Percentiles rank a stretch among this genome's conserved stretches.
These are phyloP conservation scores for Dasyurus viverrinus DNA, from an alignment of 2,113 vertebrate genomes.

Conservation along the genomic window DNA sequence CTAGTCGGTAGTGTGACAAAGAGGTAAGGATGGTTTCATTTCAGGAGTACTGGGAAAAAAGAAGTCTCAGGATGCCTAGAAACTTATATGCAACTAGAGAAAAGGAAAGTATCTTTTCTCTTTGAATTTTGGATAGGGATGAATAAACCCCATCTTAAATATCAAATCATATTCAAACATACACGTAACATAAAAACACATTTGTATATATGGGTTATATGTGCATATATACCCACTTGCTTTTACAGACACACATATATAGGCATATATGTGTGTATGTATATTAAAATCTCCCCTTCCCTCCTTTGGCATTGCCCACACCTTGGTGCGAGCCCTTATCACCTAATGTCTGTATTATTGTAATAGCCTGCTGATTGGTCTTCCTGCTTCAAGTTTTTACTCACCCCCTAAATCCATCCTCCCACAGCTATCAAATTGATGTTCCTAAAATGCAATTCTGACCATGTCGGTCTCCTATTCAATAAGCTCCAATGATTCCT, in stretches of 20 bases:
- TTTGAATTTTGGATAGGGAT: not conserved
- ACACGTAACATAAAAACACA: not conserved
- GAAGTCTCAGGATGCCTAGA: constrained; percentile 5
- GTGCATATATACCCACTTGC: too few relatives aligned
- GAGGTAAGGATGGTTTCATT: not conserved
- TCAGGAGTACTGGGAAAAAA: constrained; percentile 19
- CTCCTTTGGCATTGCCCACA: not conserved
- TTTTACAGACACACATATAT: too few relatives aligned
- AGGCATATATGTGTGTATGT: too few relatives aligned
- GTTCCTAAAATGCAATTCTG: not conserved
- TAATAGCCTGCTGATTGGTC: not conserved
- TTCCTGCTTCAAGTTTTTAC: not conserved
- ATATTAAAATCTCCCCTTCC: not conserved
- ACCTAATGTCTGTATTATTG: not conserved
- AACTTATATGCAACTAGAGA: not conserved
- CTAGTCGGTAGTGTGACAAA: not conserved
- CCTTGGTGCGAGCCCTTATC: not conserved
- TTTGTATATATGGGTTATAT: too few relatives aligned
- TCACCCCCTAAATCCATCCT: not conserved
- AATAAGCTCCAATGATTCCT: not conserved
- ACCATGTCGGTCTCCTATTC: not conserved
- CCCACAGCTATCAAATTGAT: not conserved
- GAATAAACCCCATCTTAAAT: constrained; percentile 11
- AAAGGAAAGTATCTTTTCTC: not conserved
- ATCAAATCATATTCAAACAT: not conserved